Evolutionary conservation across 2,113 vertebrate species (phyloP).

Genomic region (Rhagologus leucostigma): DNA sequence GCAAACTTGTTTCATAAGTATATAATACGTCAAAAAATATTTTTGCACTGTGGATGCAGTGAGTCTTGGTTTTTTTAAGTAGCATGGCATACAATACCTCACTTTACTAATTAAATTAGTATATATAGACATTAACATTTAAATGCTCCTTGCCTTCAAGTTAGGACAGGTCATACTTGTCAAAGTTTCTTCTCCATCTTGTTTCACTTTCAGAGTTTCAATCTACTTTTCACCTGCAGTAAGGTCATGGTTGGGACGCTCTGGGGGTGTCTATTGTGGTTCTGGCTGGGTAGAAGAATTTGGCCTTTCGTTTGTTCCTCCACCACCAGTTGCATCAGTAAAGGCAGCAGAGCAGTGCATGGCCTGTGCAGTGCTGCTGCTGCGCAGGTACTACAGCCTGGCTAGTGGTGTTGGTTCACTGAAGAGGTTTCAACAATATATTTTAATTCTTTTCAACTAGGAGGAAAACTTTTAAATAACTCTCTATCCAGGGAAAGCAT

Average conservation of each 20-base stretch:
- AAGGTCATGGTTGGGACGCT: background rate
- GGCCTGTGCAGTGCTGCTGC: background rate
- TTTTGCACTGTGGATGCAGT: background rate
- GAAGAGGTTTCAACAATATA: background rate
- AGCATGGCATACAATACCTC: background rate
- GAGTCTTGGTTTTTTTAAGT: background rate
- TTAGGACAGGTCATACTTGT: background rate
- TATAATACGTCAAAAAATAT: background rate
- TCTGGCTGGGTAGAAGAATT: background rate
- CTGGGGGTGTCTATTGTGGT: too few relatives aligned
- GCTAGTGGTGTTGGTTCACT: background rate
- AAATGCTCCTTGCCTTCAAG: background rate
- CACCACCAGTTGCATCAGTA: accelerated
- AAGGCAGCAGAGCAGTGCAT: background rate
- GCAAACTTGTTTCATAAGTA: background rate
- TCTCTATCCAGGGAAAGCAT: background rate
- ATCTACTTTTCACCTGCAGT: background rate
- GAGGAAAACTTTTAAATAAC: background rate
- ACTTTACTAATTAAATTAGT: background rate
- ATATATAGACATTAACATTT: background rate
- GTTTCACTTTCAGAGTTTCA: background rate
- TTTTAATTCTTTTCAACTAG: background rate
- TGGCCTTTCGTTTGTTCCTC: background rate
- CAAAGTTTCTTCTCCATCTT: background rate
- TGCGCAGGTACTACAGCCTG: background rate